Percentiles rank a stretch among this genome's conserved stretches.
phyloP scores from a whole-genome alignment of 2,797 vertebrate genomes.

The Erethizon dorsatum region DNA sequence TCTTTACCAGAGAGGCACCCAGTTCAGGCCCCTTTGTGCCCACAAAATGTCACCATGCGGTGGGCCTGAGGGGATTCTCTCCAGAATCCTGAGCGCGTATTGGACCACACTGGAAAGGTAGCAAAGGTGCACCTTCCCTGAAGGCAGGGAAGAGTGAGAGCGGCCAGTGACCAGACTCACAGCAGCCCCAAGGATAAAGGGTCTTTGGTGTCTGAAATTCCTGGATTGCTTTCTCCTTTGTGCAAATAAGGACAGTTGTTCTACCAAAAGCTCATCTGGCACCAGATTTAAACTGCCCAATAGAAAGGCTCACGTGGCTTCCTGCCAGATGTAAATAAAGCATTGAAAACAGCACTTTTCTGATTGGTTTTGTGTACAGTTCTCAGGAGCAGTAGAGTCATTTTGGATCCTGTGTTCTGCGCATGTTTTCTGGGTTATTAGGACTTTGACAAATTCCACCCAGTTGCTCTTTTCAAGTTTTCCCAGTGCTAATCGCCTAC shows the following conservation, averaged over 20 bases:
- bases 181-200: not conserved
- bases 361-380: too few relatives aligned
- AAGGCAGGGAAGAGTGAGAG: not conserved
- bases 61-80: not conserved
- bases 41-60: not conserved
- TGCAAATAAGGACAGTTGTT: not conserved
- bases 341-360: not conserved
- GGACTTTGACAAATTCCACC: not conserved
- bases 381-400: not conserved
- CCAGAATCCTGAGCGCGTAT: not conserved
- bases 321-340: too few relatives aligned
- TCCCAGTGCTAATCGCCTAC: too few relatives aligned
- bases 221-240: not conserved
- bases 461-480: too few relatives aligned
- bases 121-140: not conserved
- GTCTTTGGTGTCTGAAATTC: not conserved
- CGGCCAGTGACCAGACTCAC: too few relatives aligned
- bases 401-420: not conserved
- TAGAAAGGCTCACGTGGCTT: not conserved
- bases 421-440: not conserved
- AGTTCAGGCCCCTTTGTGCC: not conserved
- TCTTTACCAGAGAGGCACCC: not conserved
- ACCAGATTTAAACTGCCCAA: not conserved
- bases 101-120: not conserved
- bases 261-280: not conserved